A percentile compares a stretch with the other conserved stretches of the same genome.
These are phyloP conservation scores for Drosophila carrolli DNA, from an alignment of 1,140 invertebrate species.

Conservation along the genomic window DNA sequence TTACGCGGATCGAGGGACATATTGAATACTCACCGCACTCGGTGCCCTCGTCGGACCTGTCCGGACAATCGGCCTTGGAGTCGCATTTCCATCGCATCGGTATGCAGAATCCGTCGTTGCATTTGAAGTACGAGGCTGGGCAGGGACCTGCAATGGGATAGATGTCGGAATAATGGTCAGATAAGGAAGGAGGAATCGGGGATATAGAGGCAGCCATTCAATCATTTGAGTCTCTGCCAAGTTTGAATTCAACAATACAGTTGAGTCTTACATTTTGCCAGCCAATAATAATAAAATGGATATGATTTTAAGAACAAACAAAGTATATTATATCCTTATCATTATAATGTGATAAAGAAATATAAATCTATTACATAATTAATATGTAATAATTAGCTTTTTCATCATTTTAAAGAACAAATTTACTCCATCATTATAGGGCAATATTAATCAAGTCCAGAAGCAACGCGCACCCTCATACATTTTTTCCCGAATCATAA, in stretches of 20 bases:
- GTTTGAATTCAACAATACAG: constrained; percentile 4
- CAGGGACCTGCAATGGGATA: constrained; percentile 70
- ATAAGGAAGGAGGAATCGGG: constrained; percentile 9
- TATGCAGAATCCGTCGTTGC: constrained; percentile 88
- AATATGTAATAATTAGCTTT: background rate
- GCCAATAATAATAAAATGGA: background rate
- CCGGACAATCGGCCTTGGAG: constrained; percentile 87
- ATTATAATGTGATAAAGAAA: no score
- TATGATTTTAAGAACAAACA: no score
- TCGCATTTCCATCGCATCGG: constrained; percentile 88
- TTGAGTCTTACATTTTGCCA: background rate
- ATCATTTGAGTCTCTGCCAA: constrained; percentile 20
- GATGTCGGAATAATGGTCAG: constrained; percentile 54
- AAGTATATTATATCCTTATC: no score
- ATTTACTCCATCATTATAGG: background rate
- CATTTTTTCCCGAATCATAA: constrained; percentile 24
- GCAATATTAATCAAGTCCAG: background rate
- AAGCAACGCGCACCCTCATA: constrained; percentile 14
- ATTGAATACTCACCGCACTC: constrained; percentile 86
- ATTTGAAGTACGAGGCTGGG: constrained; percentile 86
- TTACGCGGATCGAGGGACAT: constrained; percentile 1
- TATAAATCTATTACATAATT: no score
- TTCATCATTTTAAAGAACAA: background rate
- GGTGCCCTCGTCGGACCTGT: constrained; percentile 88
- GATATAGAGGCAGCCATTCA: constrained; percentile 9